A percentile compares a stretch with the other conserved stretches of the same genome.
phyloP scores from a whole-genome alignment of 1,140 invertebrate species.

The Anastrepha obliqua region DNA sequence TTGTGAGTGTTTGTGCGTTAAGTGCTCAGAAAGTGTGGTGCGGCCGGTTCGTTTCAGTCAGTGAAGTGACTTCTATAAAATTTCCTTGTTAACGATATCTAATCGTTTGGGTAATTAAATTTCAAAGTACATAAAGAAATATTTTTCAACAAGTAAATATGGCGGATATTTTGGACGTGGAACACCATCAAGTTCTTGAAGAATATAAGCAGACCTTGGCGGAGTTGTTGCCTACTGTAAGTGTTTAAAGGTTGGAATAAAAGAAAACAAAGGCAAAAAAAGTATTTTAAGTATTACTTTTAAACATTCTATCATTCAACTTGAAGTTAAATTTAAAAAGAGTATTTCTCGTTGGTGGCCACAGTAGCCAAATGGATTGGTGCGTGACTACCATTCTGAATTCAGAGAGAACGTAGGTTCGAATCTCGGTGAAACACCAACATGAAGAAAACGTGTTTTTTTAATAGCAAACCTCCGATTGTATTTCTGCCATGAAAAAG shows the following conservation, averaged over 20 bases:
- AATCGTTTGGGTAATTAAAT: background rate
- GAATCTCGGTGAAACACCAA: too few species aligned
- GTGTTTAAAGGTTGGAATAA: constrained; percentile 10
- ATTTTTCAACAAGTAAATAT: constrained; percentile 62
- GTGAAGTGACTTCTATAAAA: constrained; percentile 22
- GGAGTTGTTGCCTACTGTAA: constrained; percentile 68
- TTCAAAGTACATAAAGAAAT: constrained; percentile 4
- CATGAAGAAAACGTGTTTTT: too few species aligned
- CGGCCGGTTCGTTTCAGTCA: background rate
- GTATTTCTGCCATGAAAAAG: too few species aligned
- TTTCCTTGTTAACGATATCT: constrained; percentile 8
- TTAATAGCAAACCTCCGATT: too few species aligned
- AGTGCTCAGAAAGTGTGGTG: background rate
- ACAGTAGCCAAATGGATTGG: too few species aligned
- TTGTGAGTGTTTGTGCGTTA: background rate
- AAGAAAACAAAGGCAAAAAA: background rate
- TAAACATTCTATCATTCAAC: too few species aligned
- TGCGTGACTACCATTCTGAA: too few species aligned
- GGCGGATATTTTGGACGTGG: constrained; percentile 69
- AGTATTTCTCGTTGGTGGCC: too few species aligned
- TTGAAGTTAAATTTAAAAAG: too few species aligned
- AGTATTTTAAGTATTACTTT: too few species aligned
- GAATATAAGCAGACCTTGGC: constrained; percentile 70
- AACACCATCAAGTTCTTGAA: constrained; percentile 66
- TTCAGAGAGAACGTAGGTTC: too few species aligned